Evolutionary conservation across 2,888 invertebrate genomes (phyloP).

Genomic region (Tipula unca): DNA sequence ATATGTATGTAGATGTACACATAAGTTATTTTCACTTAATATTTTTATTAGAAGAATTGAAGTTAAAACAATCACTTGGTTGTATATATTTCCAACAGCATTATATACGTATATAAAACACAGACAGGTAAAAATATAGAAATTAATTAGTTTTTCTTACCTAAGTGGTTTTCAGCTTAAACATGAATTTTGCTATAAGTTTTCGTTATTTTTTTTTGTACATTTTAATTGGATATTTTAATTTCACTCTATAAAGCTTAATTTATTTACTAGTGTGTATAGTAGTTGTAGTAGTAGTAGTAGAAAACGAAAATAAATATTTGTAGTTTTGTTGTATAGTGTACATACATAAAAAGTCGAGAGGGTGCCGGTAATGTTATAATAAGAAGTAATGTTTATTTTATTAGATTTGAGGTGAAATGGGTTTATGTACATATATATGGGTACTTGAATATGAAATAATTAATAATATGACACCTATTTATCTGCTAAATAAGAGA

Average conservation of each 20-base stretch:
- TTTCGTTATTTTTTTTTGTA: background rate
- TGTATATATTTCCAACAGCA: background rate
- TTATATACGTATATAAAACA: background rate
- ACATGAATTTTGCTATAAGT: background rate
- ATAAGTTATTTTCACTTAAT: background rate
- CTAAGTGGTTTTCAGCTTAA: background rate
- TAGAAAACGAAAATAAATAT: background rate
- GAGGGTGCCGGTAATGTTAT: too few species aligned
- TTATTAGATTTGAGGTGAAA: background rate
- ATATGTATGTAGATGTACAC: background rate
- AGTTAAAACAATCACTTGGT: background rate
- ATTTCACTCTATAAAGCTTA: background rate
- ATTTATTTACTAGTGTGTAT: background rate
- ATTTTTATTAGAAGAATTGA: background rate
- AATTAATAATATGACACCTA: background rate
- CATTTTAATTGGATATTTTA: background rate
- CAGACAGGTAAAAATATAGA: background rate
- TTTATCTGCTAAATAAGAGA: too few species aligned
- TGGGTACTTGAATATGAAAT: background rate
- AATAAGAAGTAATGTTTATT: background rate
- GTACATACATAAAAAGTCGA: too few species aligned
- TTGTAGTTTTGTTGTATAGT: background rate
- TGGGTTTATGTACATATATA: background rate
- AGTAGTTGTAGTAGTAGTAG: background rate
- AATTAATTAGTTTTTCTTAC: slow-evolving; percentile 4